Conservation (phyloP, 2,113 vertebrate genomes). For the Apistogramma diplotaenia region DNA sequence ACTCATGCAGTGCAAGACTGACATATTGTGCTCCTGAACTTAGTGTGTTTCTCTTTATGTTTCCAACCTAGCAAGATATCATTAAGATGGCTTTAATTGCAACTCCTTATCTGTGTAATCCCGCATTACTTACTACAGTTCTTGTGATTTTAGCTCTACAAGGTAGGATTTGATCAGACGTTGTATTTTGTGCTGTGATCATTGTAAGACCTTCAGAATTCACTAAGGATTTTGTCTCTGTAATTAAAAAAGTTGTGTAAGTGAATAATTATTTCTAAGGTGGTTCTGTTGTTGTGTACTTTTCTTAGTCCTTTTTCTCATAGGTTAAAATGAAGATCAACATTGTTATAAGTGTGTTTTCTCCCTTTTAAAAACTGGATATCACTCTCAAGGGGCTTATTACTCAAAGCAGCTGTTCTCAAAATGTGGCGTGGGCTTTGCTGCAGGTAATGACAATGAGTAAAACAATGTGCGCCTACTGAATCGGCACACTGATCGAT, state of each 20-base stretch:
- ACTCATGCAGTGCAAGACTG: background rate
- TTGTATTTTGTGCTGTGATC: background rate
- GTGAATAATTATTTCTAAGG: background rate
- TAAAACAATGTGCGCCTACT: background rate
- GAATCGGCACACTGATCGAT: background rate
- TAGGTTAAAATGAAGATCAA: too few species aligned
- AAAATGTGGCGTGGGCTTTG: too few species aligned
- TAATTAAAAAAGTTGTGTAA: background rate
- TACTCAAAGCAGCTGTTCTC: too few species aligned
- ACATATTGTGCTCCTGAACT: background rate
- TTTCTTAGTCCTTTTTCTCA: background rate
- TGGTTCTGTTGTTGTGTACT: background rate
- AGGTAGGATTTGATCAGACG: background rate
- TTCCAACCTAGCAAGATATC: background rate
- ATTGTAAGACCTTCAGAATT: background rate
- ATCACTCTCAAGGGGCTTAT: background rate
- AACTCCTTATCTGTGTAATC: background rate
- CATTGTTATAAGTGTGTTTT: too few species aligned
- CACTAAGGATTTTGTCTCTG: background rate
- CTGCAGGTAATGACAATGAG: background rate
- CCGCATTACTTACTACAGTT: background rate
- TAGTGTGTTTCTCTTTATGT: background rate
- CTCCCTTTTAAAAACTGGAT: background rate
- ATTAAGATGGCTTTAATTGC: background rate
- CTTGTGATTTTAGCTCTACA: background rate